Percentiles rank a stretch among this genome's conserved stretches.
These are phyloP conservation scores for Salminus brasiliensis DNA, from an alignment of 2,113 vertebrate species.

Conservation along the genomic window DNA sequence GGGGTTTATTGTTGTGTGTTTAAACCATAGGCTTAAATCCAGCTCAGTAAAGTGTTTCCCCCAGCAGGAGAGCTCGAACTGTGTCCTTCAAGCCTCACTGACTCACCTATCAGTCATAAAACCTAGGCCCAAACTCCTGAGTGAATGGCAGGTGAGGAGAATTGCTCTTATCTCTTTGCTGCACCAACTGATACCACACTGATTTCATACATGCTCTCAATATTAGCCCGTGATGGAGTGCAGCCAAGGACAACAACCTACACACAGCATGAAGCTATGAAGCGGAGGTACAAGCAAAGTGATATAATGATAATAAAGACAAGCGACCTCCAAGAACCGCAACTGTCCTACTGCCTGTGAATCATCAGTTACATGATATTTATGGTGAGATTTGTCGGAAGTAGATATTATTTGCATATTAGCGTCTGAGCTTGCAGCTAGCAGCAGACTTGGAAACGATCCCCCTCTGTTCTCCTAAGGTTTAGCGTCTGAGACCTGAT, in stretches of 20 bases:
- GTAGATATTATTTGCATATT: not conserved
- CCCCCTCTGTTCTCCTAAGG: no score
- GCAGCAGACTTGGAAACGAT: not conserved
- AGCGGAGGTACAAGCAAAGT: not conserved
- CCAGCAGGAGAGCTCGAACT: conserved; percentile 50
- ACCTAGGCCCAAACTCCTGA: conserved; percentile 67
- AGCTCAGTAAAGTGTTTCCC: not conserved
- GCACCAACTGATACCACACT: not conserved
- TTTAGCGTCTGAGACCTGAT: no score
- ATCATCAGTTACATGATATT: not conserved
- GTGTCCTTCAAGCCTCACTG: conserved; percentile 76
- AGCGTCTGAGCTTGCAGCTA: not conserved
- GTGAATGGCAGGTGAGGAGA: conserved; percentile 23
- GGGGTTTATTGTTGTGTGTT: not conserved
- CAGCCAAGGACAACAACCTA: not conserved
- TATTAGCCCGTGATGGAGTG: not conserved
- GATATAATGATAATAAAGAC: not conserved
- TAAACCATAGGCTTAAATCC: conserved; percentile 63
- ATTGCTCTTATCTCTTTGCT: not conserved
- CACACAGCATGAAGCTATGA: not conserved
- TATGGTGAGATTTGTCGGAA: not conserved
- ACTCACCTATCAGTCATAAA: conserved; percentile 70
- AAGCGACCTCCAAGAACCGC: not conserved
- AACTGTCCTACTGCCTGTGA: not conserved
- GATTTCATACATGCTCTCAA: conserved; percentile 4